Base-by-base conservation (phyloP, 2,888 invertebrate genomes). In the Octodonta nipae region DNA sequence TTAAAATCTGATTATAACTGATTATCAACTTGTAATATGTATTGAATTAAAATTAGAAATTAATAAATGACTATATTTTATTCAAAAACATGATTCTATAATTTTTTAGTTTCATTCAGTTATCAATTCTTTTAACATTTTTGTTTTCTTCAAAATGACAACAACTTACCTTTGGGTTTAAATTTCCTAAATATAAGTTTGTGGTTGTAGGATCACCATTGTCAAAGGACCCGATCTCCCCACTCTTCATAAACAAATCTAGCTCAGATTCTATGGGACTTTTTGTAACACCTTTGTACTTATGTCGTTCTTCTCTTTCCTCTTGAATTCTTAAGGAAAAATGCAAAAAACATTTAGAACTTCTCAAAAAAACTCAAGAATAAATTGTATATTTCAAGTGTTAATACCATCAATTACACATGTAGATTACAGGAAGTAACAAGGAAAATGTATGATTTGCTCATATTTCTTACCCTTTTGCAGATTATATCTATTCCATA, bases 171-270 rank as follows among this genome's bases (percentile, higher is more conserved):
- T 92, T 92, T 27, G 93, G 93, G 60, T 89, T 93, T 16, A 99
- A 71, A 62, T 96, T 98, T 36, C 95, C 95, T 32, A 99, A 71
- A 61, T 98, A 99, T 20, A 98, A 70, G 63, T 98, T 98, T 29
- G 98, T 99, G 2, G 96, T 96, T 49, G 85, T 89, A 16, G 95
- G 92, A 67, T 99, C 96, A 1, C 89, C 92, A 36, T 84, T 85
- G 62, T 93, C 92, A 58, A 86, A 89, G 1, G 89, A 89, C 13
- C 89, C 89, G 25, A 78, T 54, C 41, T 69, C 69, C 28, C 64
- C 65, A 37, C 63, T 54, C 41, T 55, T 51, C 45, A 60, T 49
- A 44, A 63, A 59, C 35, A 62, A 41, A 46, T 62, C 62, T 36
- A 62, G 42, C 44, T 63, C 63, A 25, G 56, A 52, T 49, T 62